These are phyloP conservation scores for Conger conger DNA, from an alignment of 2,113 vertebrate species.

Conservation along the genomic window DNA sequence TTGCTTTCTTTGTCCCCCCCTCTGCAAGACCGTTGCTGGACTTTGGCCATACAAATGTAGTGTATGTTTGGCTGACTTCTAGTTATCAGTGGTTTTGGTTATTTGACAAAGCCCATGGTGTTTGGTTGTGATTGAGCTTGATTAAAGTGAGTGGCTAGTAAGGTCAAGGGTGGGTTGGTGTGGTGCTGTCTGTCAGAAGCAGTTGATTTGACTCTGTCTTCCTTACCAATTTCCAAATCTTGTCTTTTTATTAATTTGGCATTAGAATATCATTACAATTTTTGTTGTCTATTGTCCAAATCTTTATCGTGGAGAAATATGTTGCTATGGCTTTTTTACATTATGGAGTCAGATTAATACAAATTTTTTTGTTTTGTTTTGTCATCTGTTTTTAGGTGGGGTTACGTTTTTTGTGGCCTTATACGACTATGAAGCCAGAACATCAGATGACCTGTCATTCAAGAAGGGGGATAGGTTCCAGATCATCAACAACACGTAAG, in stretches of 20 bases:
- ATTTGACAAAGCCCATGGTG: background rate
- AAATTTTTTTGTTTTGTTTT: slow-evolving; percentile 10
- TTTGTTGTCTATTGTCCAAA: background rate
- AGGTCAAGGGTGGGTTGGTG: background rate
- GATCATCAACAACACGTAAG: slow-evolving; percentile 99
- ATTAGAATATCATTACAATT: background rate
- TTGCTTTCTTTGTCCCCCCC: background rate
- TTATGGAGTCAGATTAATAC: background rate
- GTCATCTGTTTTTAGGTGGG: slow-evolving; percentile 73
- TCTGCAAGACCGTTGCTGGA: background rate
- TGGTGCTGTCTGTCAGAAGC: background rate
- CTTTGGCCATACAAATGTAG: background rate
- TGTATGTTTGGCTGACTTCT: background rate
- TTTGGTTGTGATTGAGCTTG: background rate
- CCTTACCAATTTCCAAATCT: background rate
- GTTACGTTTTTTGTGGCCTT: slow-evolving; percentile 99
- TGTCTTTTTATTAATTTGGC: background rate
- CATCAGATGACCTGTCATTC: slow-evolving; percentile 96
- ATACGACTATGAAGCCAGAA: slow-evolving; percentile 98
- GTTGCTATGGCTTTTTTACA: background rate
- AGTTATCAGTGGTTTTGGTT: background rate
- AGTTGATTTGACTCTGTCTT: background rate
- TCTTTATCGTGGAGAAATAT: background rate
- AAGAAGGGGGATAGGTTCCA: slow-evolving; percentile 98
- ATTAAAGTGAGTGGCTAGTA: background rate